phyloP scores from a whole-genome alignment of 1,140 invertebrate species.

The Drosophila dunni region DNA sequence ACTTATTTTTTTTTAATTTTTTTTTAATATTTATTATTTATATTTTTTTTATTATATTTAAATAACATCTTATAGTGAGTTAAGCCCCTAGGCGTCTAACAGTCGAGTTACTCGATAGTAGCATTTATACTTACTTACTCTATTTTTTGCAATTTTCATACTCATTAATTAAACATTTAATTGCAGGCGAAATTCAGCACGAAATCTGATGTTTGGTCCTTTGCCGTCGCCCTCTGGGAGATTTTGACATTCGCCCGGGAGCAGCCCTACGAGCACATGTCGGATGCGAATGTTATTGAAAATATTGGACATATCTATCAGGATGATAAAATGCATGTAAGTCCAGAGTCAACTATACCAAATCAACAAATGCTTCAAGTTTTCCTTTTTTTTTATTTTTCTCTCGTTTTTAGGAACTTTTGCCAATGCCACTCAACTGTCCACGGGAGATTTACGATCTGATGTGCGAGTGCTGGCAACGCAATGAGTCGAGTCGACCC shows the following conservation, averaged over 20 bases:
- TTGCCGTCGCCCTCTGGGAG: conserved; percentile 96
- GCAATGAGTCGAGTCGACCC: conserved; percentile 92
- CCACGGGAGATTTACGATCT: conserved; percentile 96
- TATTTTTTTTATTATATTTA: too few species aligned
- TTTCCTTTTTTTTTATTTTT: not conserved
- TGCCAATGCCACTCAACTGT: conserved; percentile 92
- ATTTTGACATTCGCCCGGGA: conserved; percentile 93
- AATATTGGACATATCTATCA: conserved; percentile 90
- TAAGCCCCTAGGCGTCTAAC: too few species aligned
- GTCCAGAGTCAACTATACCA: conserved; percentile 34
- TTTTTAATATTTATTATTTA: too few species aligned
- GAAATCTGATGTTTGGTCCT: conserved; percentile 95
- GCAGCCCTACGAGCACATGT: conserved; percentile 92
- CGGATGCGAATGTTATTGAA: conserved; percentile 92
- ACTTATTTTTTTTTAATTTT: too few species aligned
- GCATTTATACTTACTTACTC: not conserved
- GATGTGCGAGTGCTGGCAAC: conserved; percentile 97
- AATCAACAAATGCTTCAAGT: conserved; percentile 3
- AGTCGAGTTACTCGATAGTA: too few species aligned
- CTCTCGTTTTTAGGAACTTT: conserved; percentile 86
- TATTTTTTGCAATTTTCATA: conserved; percentile 20
- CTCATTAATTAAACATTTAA: conserved; percentile 38
- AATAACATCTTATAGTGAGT: too few species aligned
- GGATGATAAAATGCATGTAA: conserved; percentile 86
- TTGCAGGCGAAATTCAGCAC: conserved; percentile 92